Base-by-base conservation (phyloP, 1,140 invertebrate genomes). In the Doryteuthis pealeii region DNA sequence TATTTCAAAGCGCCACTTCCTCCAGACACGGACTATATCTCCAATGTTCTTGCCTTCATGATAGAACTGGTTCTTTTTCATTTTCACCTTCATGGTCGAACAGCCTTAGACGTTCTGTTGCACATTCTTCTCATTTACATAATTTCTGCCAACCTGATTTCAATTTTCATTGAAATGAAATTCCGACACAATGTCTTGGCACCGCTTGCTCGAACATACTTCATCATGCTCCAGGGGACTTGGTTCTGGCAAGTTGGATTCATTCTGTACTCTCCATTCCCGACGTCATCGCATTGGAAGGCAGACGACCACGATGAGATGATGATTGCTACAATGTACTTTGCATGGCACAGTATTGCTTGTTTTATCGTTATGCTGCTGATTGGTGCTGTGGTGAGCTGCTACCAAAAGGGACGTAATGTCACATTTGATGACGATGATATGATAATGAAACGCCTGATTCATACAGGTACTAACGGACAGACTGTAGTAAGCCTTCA, bases 201-300 rank as follows among this genome's bases (percentile, higher is more conserved):
- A 1, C 80, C 88, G 1, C 75, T 90, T 18, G 65, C 78, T 10
- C 80, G 89, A 31, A 73, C 82, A 2, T 89, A 87, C 76, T 87
- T 88, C 68, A 82, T 87, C 1, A 71, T 90, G 2, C 77, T 90
- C 31, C 90, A 90, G 75, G 90, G 90, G 6, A 88, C 89, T 0
- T 90, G 90, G 90, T 90, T 90, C 81, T 89, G 84, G 78, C 89
- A 89, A 74, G 82, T 90, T 10, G 90, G 87, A 0, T 90, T 89
- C 81, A 89, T 90, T 72, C 79, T 90, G 32, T 90, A 90, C 78
- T 88, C 87, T n/a, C 90, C 89, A 6, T 70, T 84, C 26, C 75
- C 81, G 1, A 84, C 83, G 6, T 76, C 80, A 18, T 78, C 77
- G 22, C 71, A 65, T 15, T 90, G 89, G 89, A 83, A 89, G 30